These are phyloP conservation scores for Rhingia rostrata DNA, from an alignment of 2,888 invertebrate species.

Conservation along the genomic window DNA sequence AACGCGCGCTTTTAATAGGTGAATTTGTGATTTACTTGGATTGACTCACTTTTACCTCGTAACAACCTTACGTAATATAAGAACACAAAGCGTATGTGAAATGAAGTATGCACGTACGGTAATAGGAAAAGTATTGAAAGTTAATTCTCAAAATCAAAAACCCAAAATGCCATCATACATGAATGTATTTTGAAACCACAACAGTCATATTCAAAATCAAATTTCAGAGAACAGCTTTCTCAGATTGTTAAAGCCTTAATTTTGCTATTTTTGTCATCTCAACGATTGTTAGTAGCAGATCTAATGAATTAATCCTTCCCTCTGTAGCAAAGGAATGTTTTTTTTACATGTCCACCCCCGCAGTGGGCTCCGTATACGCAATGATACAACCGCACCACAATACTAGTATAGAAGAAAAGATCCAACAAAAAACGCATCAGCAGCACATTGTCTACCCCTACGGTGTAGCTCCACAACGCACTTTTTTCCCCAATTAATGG, in stretches of 20 bases:
- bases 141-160: not conserved
- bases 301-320: constrained; percentile 7
- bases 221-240: too few species aligned
- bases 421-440: constrained; percentile 17
- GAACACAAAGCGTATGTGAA: constrained; percentile 6
- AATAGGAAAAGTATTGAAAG: constrained; percentile 24
- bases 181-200: not conserved
- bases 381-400: constrained; percentile 1
- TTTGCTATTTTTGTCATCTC: too few species aligned
- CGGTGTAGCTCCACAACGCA: constrained; percentile 16
- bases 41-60: constrained; percentile 62
- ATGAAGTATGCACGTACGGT: constrained; percentile 14
- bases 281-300: too few species aligned
- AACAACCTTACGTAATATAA: constrained; percentile 62
- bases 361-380: constrained; percentile 20
- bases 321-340: not conserved
- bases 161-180: not conserved
- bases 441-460: constrained; percentile 25
- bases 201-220: not conserved
- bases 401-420: not conserved
- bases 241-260: too few species aligned
- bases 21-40: constrained; percentile 70
- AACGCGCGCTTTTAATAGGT: constrained; percentile 63
- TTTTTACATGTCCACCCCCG: constrained; percentile 43
- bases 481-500: constrained; percentile 25